Conservation (phyloP, 2,797 vertebrate species). For the Somateria mollissima region DNA sequence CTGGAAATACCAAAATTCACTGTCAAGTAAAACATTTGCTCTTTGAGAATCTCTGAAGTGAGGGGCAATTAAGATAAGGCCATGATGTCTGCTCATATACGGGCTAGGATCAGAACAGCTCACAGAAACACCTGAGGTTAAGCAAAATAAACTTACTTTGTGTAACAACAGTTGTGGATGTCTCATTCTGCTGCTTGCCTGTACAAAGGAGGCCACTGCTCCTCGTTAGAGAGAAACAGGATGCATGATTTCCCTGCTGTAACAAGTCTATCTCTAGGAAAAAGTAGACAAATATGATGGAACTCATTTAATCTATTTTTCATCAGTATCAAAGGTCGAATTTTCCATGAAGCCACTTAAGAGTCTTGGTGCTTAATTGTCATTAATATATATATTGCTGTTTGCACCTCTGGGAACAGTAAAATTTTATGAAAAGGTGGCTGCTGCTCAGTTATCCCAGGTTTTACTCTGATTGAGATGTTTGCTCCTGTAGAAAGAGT, state of each 20-base stretch:
- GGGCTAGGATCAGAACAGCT: not conserved
- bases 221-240: not conserved
- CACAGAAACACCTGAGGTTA: not conserved
- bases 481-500: not conserved
- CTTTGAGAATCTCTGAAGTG: not conserved
- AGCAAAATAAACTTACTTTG: not conserved
- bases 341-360: not conserved
- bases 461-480: not conserved
- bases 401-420: not conserved
- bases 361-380: not conserved
- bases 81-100: not conserved
- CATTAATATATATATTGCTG: not conserved
- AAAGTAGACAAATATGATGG: not conserved
- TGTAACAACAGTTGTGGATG: accelerated
- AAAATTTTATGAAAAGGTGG: accelerated
- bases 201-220: not conserved
- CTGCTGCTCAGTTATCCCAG: not conserved
- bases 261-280: not conserved
- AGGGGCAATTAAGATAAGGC: not conserved
- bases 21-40: not conserved
- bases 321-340: not conserved
- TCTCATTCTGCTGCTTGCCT: not conserved
- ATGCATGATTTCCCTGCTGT: not conserved
- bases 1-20: not conserved
- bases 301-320: not conserved